Percentiles rank a stretch among this genome's conserved stretches.
Evolutionary conservation across 2,113 vertebrate genomes (phyloP).

Genomic region (Tachycineta bicolor): DNA sequence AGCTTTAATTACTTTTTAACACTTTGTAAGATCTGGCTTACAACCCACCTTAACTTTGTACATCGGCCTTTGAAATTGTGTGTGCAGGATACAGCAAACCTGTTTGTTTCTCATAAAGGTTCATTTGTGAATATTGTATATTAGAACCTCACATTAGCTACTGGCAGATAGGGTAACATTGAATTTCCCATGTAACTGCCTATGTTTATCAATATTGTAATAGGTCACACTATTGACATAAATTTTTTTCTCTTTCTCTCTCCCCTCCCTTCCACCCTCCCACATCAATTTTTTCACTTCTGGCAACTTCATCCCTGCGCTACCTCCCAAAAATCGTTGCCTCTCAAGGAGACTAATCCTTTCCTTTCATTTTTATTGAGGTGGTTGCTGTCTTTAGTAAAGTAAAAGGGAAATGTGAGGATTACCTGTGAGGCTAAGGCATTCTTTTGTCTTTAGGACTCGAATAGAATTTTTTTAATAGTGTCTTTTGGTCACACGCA

Average conservation of each 20-base stretch:
- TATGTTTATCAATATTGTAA: slow-evolving; percentile 47
- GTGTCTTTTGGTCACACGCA: slow-evolving; percentile 59
- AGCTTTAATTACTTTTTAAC: neutral
- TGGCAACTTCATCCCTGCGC: slow-evolving; percentile 43
- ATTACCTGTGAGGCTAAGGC: slow-evolving; percentile 20
- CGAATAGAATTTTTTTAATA: slow-evolving; percentile 44
- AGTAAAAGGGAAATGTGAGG: slow-evolving; percentile 35
- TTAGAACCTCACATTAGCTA: slow-evolving; percentile 10
- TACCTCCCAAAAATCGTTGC: slow-evolving; percentile 61
- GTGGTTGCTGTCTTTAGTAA: neutral
- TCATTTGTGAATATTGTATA: slow-evolving; percentile 23
- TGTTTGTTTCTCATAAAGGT: slow-evolving; percentile 25
- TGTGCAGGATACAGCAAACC: neutral
- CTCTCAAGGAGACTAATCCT: slow-evolving; percentile 61
- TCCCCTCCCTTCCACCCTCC: slow-evolving; percentile 15
- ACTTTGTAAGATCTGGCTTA: neutral
- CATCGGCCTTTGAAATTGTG: slow-evolving; percentile 2
- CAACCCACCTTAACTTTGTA: neutral
- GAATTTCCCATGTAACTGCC: slow-evolving; percentile 48
- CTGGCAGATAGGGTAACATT: slow-evolving; percentile 34
- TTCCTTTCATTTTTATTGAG: slow-evolving; percentile 25
- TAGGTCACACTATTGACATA: slow-evolving; percentile 59
- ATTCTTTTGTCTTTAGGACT: slow-evolving; percentile 49
- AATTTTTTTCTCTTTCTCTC: slow-evolving; percentile 18
- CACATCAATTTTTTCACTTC: slow-evolving; percentile 55